Base-by-base conservation (phyloP, 2,888 invertebrate species). In the Sarcophaga caerulescens region DNA sequence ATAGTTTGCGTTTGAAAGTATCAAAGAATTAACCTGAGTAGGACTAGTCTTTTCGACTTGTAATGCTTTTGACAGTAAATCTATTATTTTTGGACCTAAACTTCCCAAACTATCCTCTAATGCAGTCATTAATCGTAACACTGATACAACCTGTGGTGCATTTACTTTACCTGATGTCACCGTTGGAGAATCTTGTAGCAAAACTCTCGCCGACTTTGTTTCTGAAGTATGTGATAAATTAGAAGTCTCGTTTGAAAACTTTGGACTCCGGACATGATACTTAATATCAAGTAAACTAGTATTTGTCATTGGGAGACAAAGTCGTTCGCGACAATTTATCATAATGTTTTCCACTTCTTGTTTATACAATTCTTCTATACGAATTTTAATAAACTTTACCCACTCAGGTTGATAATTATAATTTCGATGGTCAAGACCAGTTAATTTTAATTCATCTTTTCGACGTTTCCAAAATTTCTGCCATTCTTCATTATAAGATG, bases 351-450 rank as follows among this genome's bases (percentile, higher is more conserved):
- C 95, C 11, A 97, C 89, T 89, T 96, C 96, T 68, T 95, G 95
- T 47, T 95, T 94, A 90, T 97, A 96, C 6, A 98, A 92, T 88
- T 96, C 96, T 79, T 96, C 95, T 95, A 97, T 96, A 12, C 96
- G 95, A 80, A 94, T 94, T 89, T 96, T 96, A 96, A 97, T 97
- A 92, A 95, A 97, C 73, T 95, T 93, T 75, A 97, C 96, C 97
- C 97, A 98, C 90, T 97, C 97, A 4, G 96, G 96, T 90, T 97
- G 97, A 92, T 96, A 97, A 91, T 98, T 97, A 91, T 97, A 95
- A 81, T 95, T 95, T 11, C 95, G 94, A 8, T 96, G 95, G 90
- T 97, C 96, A 65, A 91, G 88, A 11, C 92, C 92, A 71, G 90
- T 89, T n/a, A 89, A 88, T 47, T 90, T 88, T 66, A 97, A 93